Conservation (phyloP, 2,888 invertebrate species). For the Epistrophe eligans region DNA sequence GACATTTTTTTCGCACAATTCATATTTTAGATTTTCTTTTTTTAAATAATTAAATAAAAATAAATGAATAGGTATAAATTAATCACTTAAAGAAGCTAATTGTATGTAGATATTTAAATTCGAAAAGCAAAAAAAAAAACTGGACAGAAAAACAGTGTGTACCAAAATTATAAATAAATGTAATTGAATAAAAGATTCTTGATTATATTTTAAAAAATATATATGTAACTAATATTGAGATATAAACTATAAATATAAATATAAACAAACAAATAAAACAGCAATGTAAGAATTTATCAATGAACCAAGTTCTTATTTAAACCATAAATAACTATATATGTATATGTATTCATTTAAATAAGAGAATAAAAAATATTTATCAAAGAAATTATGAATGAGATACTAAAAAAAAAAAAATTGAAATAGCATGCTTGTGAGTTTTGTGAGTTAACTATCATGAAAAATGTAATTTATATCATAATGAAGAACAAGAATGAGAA, state of each 20-base stretch:
- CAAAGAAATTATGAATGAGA: constrained; percentile 45
- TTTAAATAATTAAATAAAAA: not conserved
- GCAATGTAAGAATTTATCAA: constrained; percentile 50
- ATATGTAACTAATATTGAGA: constrained; percentile 5
- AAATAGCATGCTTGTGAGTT: constrained; percentile 65
- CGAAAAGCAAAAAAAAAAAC: constrained; percentile 10
- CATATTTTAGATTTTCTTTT: not conserved
- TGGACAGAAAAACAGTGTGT: constrained; percentile 30
- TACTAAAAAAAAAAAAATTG: constrained; percentile 14
- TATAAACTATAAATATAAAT: constrained; percentile 36
- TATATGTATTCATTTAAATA: constrained; percentile 48
- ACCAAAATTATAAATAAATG: constrained; percentile 16
- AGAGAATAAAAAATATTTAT: constrained; percentile 37
- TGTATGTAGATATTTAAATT: constrained; percentile 54
- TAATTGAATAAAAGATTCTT: not conserved
- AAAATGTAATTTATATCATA: constrained; percentile 68
- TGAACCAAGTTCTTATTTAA: constrained; percentile 70
- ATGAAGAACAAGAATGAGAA: constrained; percentile 53
- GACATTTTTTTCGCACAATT: constrained; percentile 22
- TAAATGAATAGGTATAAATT: not conserved
- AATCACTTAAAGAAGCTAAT: constrained; percentile 1
- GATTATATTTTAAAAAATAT: not conserved
- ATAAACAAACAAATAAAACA: constrained; percentile 32
- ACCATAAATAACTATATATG: constrained; percentile 36
- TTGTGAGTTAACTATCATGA: constrained; percentile 64